These are phyloP conservation scores for Spodoptera litura DNA, from an alignment of 1,140 invertebrate genomes.

Conservation along the genomic window DNA sequence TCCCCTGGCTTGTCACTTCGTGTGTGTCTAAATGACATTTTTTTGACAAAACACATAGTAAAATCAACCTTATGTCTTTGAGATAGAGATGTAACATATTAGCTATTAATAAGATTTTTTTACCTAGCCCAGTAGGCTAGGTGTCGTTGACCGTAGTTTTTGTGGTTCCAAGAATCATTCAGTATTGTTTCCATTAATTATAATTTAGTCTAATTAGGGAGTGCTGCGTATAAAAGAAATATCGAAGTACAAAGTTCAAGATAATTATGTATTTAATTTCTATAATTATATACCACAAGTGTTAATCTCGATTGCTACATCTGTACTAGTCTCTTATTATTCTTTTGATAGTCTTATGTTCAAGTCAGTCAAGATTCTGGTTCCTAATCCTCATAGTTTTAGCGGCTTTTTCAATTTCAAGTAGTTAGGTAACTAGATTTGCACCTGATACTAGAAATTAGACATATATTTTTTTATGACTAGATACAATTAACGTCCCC, in stretches of 20 bases:
- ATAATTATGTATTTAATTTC: conserved; percentile 15
- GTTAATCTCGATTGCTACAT: not conserved
- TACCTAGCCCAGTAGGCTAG: conserved; percentile 51
- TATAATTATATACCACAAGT: not conserved
- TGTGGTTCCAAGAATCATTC: conserved; percentile 30
- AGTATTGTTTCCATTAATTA: conserved; percentile 42
- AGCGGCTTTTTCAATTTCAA: too few relatives aligned
- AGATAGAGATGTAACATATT: not conserved
- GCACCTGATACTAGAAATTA: too few relatives aligned
- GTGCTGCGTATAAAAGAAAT: not conserved
- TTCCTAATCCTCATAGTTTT: too few relatives aligned
- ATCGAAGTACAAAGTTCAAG: not conserved
- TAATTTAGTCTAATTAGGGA: conserved; percentile 23
- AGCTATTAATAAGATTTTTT: conserved; percentile 49
- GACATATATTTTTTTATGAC: too few relatives aligned
- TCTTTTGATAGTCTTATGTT: too few relatives aligned
- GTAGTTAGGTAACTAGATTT: too few relatives aligned
- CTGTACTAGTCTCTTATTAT: too few relatives aligned
- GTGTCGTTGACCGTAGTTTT: conserved; percentile 45
- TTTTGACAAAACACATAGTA: conserved; percentile 5
- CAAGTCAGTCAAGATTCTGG: too few relatives aligned
- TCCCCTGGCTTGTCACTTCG: conserved; percentile 61
- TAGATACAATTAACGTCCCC: too few relatives aligned
- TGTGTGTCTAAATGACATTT: conserved; percentile 45
- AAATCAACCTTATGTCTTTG: conserved; percentile 10